Evolutionary conservation across 2,888 invertebrate genomes (phyloP).

Genomic region (Pterostichus niger): DNA sequence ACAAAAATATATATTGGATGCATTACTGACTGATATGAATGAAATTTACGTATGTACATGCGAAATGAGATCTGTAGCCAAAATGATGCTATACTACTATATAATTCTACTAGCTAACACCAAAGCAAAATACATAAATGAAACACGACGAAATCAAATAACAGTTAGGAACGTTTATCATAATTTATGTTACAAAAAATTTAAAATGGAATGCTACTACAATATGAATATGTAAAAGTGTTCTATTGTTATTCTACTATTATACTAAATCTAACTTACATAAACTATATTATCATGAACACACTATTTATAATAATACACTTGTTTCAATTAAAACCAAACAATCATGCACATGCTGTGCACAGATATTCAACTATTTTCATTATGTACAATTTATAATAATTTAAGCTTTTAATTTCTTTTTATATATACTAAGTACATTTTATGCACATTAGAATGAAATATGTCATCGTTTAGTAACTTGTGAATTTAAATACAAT

Average conservation of each 20-base stretch:
- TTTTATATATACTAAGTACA: no score
- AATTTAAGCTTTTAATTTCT: not conserved
- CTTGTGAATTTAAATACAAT: no score
- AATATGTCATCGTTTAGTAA: no score
- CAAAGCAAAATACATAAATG: conserved; percentile 3
- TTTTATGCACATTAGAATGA: not conserved
- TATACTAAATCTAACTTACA: not conserved
- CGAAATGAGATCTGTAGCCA: no score
- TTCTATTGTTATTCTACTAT: conserved; percentile 27
- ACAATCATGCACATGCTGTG: conserved; percentile 15
- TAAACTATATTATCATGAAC: not conserved
- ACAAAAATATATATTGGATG: no score
- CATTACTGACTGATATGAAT: no score
- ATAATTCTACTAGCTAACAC: not conserved
- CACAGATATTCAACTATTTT: conserved; percentile 26
- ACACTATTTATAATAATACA: not conserved
- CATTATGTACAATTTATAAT: not conserved
- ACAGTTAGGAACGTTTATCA: not conserved
- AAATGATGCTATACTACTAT: not conserved
- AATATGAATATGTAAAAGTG: not conserved
- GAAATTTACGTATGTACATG: no score
- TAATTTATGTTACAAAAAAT: not conserved
- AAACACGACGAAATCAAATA: not conserved
- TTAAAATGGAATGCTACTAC: conserved; percentile 9
- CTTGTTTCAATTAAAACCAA: conserved; percentile 10